A percentile compares a stretch with the other conserved stretches of the same genome.
Evolutionary conservation across 1,140 invertebrate genomes (phyloP).

Genomic region (Spodoptera litura): DNA sequence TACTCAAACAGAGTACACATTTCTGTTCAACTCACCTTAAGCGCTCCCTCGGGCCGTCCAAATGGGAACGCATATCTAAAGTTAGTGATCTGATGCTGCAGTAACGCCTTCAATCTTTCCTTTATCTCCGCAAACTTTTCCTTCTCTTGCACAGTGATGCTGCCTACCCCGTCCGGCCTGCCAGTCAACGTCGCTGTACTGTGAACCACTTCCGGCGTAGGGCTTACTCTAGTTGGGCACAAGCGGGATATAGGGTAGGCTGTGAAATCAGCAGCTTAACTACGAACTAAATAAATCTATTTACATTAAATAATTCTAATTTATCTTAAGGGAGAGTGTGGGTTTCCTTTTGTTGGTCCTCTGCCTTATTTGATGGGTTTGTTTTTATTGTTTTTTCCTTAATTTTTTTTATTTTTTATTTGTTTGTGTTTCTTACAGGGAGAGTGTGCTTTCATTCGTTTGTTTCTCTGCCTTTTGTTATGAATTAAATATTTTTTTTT

Average conservation of each 20-base stretch:
- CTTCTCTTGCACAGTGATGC: conserved; percentile 98
- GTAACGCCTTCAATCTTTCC: conserved; percentile 95
- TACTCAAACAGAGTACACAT: too few relatives aligned
- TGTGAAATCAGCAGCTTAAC: conserved; percentile 62
- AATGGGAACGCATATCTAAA: conserved; percentile 99
- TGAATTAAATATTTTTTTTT: not conserved
- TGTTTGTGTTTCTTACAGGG: not conserved
- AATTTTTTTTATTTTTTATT: not conserved
- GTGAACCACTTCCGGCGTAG: conserved; percentile 79
- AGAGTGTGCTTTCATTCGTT: not conserved
- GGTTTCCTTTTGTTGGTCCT: conserved; percentile 20
- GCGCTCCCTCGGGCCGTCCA: conserved; percentile 97
- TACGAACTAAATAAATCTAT: conserved; percentile 28
- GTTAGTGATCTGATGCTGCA: conserved; percentile 99
- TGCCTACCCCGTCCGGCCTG: conserved; percentile 99
- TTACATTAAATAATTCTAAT: conserved; percentile 42
- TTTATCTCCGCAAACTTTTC: conserved; percentile 99
- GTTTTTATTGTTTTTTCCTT: not conserved
- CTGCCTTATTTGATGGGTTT: conserved; percentile 27
- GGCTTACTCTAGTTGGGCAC: conserved; percentile 82
- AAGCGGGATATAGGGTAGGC: conserved; percentile 75
- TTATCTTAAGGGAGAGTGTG: conserved; percentile 28
- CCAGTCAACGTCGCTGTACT: conserved; percentile 84
- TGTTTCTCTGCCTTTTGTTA: conserved; percentile 1
- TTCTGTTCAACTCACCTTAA: conserved; percentile 88